Evolutionary conservation across 2,113 vertebrate species (phyloP).

Genomic region (Siphamia tubifer): DNA sequence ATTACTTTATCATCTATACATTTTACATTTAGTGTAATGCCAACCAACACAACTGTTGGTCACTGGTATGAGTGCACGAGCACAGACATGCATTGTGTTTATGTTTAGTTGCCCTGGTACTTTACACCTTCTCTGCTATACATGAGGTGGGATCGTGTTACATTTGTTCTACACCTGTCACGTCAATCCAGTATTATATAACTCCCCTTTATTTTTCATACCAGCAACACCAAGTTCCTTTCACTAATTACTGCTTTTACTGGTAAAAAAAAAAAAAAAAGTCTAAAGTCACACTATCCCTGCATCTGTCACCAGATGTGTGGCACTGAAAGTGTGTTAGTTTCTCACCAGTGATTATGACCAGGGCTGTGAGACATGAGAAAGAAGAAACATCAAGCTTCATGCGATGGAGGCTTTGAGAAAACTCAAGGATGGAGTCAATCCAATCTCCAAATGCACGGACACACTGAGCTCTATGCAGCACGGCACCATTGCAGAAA

Average conservation of each 20-base stretch:
- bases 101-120: constrained; percentile 16
- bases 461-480: constrained; percentile 91
- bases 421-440: constrained; percentile 92
- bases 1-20: too few species aligned
- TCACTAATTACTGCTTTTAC: not conserved
- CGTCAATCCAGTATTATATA: constrained; percentile 19
- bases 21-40: too few species aligned
- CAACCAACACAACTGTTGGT: too few species aligned
- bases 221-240: not conserved
- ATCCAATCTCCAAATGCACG: constrained; percentile 94
- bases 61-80: too few species aligned
- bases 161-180: constrained; percentile 17
- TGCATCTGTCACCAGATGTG: too few species aligned
- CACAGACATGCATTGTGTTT: constrained; percentile 2
- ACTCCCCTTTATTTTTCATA: not conserved
- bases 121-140: not conserved
- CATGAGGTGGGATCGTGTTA: not conserved
- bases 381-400: constrained; percentile 89
- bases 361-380: constrained; percentile 90
- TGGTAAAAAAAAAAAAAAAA: not conserved
- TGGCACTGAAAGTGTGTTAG: not conserved
- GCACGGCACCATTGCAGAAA: constrained; percentile 92
- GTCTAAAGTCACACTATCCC: too few species aligned
- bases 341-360: constrained; percentile 89
- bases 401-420: constrained; percentile 89